These are phyloP conservation scores for Acanthococcus lagerstroemiae DNA, from an alignment of 2,888 invertebrate genomes.

Conservation along the genomic window DNA sequence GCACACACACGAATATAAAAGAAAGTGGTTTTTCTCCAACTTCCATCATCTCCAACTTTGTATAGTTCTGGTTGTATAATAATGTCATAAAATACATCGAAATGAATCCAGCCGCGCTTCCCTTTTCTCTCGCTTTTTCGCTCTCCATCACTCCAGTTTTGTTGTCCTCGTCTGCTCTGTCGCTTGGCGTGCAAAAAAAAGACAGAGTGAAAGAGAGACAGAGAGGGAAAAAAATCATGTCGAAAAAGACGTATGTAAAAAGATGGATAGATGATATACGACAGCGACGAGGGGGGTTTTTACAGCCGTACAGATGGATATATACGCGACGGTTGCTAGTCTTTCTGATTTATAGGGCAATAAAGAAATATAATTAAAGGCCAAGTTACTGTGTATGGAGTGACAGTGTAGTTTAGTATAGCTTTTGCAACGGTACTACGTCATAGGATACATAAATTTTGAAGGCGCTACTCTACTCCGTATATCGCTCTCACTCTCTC, in stretches of 20 bases:
- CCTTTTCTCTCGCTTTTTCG: too few relatives aligned
- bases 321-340: conserved; percentile 25
- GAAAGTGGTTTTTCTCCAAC: too few relatives aligned
- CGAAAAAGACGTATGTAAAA: conserved; percentile 30
- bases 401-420: conserved; percentile 8
- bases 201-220: too few relatives aligned
- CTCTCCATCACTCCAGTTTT: too few relatives aligned
- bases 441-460: conserved; percentile 32
- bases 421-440: conserved; percentile 31
- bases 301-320: conserved; percentile 8
- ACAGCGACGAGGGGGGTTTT: conserved; percentile 2
- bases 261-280: conserved; percentile 27
- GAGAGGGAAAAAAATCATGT: too few relatives aligned
- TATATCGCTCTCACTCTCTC: background rate
- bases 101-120: too few relatives aligned
- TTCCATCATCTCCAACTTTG: too few relatives aligned
- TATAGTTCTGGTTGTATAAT: too few relatives aligned
- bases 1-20: too few relatives aligned
- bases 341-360: conserved; percentile 32
- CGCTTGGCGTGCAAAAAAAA: too few relatives aligned
- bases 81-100: too few relatives aligned
- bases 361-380: conserved; percentile 32
- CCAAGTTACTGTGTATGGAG: conserved; percentile 29
- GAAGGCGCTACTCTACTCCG: conserved; percentile 16
- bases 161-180: too few relatives aligned